phyloP scores from a whole-genome alignment of 2,888 invertebrate species.

The Drosophila nigricruria region DNA sequence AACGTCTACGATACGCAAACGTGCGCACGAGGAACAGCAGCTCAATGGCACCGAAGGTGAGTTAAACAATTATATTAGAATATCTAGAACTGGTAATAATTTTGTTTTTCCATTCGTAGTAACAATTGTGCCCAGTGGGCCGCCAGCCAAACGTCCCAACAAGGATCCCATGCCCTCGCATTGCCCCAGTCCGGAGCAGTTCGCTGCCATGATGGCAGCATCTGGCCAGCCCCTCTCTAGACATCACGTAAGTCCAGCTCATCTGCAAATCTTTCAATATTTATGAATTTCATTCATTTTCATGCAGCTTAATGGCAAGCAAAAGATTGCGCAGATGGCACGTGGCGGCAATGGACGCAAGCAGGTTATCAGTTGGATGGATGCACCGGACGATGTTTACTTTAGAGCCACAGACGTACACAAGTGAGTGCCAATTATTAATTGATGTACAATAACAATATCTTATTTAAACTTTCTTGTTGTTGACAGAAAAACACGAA shows the following conservation, averaged over 20 bases:
- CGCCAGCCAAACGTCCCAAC: conserved; percentile 93
- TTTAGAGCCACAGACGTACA: conserved; percentile 96
- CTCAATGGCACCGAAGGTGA: conserved; percentile 86
- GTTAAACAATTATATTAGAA: not conserved
- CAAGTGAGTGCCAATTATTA: conserved; percentile 89
- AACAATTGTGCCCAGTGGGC: conserved; percentile 85
- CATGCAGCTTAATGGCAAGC: conserved; percentile 91
- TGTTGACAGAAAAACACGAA: conserved; percentile 90
- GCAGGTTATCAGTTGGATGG: conserved; percentile 98
- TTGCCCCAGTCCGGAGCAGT: conserved; percentile 90
- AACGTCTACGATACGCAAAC: conserved; percentile 89
- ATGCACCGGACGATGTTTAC: conserved; percentile 98
- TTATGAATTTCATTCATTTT: not conserved
- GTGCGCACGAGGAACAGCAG: conserved; percentile 92
- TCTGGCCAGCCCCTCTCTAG: conserved; percentile 90
- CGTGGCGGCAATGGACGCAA: conserved; percentile 92
- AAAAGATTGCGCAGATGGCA: conserved; percentile 92
- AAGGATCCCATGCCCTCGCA: conserved; percentile 91
- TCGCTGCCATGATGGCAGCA: conserved; percentile 90
- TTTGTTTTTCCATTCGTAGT: conserved; percentile 54
- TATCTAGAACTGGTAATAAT: not conserved
- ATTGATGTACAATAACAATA: not conserved
- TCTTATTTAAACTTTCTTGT: conserved; percentile 9
- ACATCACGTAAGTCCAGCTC: conserved; percentile 87
- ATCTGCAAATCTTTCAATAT: not conserved